These are phyloP conservation scores for Ladona fulva DNA, from an alignment of 1,140 invertebrate genomes.

Conservation along the genomic window DNA sequence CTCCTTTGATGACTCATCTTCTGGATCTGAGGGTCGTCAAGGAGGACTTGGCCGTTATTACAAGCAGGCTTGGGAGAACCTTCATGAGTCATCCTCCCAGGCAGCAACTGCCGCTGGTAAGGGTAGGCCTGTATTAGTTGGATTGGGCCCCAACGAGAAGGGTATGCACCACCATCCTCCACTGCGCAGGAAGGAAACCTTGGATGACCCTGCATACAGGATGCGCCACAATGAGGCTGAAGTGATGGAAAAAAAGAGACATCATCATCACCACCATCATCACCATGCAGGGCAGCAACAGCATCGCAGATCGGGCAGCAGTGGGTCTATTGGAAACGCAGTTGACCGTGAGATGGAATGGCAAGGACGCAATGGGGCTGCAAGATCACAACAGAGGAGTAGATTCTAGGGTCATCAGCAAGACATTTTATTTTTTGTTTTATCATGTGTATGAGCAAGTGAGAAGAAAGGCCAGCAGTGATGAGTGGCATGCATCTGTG, in stretches of 20 bases:
- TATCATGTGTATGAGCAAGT: not conserved
- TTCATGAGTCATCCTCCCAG: slow-evolving; percentile 51
- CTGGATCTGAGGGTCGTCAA: slow-evolving; percentile 52
- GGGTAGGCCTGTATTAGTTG: not conserved
- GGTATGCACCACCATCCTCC: not conserved
- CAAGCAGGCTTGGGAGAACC: slow-evolving; percentile 83
- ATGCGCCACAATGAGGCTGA: not conserved
- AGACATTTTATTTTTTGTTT: not conserved
- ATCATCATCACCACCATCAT: not conserved
- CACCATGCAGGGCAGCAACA: not conserved
- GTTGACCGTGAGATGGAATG: not conserved
- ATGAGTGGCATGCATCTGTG: not conserved
- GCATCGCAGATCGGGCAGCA: not conserved
- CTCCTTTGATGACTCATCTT: slow-evolving; percentile 74
- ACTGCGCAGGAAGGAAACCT: not conserved
- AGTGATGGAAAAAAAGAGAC: not conserved
- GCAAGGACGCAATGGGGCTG: not conserved
- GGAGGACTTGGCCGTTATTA: slow-evolving; percentile 76
- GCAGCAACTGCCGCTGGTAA: not conserved
- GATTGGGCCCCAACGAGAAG: not conserved
- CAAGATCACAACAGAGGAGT: not conserved
- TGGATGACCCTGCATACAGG: not conserved
- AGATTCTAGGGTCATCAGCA: not conserved
- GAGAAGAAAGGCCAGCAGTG: not conserved
- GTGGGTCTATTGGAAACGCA: not conserved